Base-by-base conservation (phyloP, 2,888 invertebrate species). In the Parapristionchus giblindavisi region DNA sequence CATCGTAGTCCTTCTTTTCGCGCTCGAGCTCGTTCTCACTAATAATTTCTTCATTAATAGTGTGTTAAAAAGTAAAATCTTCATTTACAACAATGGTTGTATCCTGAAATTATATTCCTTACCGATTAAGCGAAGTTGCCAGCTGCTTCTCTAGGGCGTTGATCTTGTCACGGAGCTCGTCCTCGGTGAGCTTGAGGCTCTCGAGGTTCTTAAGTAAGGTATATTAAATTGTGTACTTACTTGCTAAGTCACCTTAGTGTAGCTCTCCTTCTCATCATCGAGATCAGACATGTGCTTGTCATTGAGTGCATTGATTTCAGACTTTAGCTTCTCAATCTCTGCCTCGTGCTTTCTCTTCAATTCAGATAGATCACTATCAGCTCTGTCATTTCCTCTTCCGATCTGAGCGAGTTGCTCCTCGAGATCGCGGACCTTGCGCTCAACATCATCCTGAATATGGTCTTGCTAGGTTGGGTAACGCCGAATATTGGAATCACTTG, bases 1-100 rank as follows among this genome's bases (percentile, higher is more conserved):
- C 85, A 27, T 89, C 88, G 74, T 88, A 86, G 71, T 87, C 87
- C 61, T 82, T 77, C 76, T 83, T 81, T 63, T 84, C 85, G 34
- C 84, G 73, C 65, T 87, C 85, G 34, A 88, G 86, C 52, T 84
- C 85, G 56, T 80, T 83, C 68, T 86, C 85, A n/a, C 77, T 68
- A 38, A 3, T 52, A 71, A 43, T 36, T 11, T 1, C 29, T 2
- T 2, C 8, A 65, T 6, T 14, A 21, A 51, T 48, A 17, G 0
- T 1, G 17, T 27, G 11, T 54, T 52, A 6, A 6, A 6, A 5
- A 14, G 21, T 21, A 11, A 4, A 61, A 24, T 43, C 21, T 32
- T 27, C 11, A 38, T 29, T 32, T 56, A n/a, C 27, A 34, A 24
- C 17, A n/a, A 5, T 34, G 14, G 17, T n/a, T n/a, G 14, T n/a